Conservation (phyloP, 1,140 invertebrate species). For the Brachionus koreanus region DNA sequence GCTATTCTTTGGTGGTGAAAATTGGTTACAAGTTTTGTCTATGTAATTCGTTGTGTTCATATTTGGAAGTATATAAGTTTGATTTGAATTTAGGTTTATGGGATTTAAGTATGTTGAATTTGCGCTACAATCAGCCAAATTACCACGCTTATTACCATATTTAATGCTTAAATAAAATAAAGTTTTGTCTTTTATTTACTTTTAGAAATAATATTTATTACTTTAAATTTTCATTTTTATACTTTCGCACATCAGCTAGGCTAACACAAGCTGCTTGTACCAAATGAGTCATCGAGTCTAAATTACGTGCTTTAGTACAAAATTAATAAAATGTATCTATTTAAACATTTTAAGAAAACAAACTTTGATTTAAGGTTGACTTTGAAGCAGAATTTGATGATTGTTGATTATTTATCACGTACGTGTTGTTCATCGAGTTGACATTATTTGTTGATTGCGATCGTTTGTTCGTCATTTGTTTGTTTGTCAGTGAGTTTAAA, state of each 20-base stretch:
- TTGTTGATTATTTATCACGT: constrained; percentile 33
- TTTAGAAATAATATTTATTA: neutral
- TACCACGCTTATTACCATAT: neutral
- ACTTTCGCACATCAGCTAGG: constrained; percentile 36
- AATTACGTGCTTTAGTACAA: constrained; percentile 22
- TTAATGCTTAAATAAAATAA: constrained; percentile 16
- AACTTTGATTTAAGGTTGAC: neutral
- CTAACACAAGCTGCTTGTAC: constrained; percentile 43
- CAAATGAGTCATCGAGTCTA: constrained; percentile 40
- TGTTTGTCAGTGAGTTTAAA: constrained; percentile 4
- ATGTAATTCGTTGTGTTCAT: neutral
- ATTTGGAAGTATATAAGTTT: constrained; percentile 3
- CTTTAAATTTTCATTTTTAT: constrained; percentile 41
- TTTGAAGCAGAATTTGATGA: neutral
- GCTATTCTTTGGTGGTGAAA: constrained; percentile 26
- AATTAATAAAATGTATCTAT: neutral
- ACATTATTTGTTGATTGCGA: constrained; percentile 40
- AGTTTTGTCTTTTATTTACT: neutral
- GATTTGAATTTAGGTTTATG: constrained; percentile 13
- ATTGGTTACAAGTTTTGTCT: neutral
- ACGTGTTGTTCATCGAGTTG: constrained; percentile 22
- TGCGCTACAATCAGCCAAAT: neutral
- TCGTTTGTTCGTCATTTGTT: constrained; percentile 3
- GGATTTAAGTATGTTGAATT: constrained; percentile 27
- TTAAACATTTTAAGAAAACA: neutral